Percentiles rank a stretch among this genome's conserved stretches.
Evolutionary conservation across 2,888 invertebrate species (phyloP).

Genomic region (Danaus chrysippus): DNA sequence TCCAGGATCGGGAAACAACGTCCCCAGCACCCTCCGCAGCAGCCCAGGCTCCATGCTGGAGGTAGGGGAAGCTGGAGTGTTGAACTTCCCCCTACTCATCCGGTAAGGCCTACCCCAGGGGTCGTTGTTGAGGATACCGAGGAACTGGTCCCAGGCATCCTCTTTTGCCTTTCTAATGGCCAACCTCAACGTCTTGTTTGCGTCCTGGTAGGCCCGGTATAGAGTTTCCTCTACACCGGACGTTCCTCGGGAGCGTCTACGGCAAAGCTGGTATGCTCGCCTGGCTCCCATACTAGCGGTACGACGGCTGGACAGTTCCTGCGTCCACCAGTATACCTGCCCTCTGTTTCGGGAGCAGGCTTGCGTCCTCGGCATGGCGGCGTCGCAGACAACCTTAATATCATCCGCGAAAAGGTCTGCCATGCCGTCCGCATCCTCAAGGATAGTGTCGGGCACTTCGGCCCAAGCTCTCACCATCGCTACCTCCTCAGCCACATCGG

Average conservation of each 20-base stretch:
- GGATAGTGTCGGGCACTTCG: neutral
- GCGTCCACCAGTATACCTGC: constrained; percentile 29
- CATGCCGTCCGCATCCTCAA: neutral
- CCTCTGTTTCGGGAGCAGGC: neutral
- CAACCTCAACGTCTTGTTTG: neutral
- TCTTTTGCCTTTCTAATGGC: constrained; percentile 13
- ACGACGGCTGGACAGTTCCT: constrained; percentile 20
- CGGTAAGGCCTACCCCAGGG: constrained; percentile 28
- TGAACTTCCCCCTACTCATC: constrained; percentile 21
- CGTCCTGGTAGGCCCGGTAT: constrained; percentile 4
- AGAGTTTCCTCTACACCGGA: constrained; percentile 7
- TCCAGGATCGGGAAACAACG: constrained; percentile 5
- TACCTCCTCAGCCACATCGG: constrained; percentile 19
- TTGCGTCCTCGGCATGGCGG: constrained; percentile 24
- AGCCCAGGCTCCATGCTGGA: neutral
- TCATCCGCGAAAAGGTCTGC: constrained; percentile 14
- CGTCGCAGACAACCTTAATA: constrained; percentile 25
- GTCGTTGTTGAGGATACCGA: constrained; percentile 14
- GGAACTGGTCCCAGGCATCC: constrained; percentile 4
- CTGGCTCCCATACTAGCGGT: constrained; percentile 11
- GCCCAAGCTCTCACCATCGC: constrained; percentile 25
- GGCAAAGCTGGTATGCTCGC: constrained; percentile 17
- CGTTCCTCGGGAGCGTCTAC: constrained; percentile 9
- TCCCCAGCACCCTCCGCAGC: neutral
- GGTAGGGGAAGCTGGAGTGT: constrained; percentile 8